Conservation (phyloP, 2,113 vertebrate species). For the Zapornia atra region DNA sequence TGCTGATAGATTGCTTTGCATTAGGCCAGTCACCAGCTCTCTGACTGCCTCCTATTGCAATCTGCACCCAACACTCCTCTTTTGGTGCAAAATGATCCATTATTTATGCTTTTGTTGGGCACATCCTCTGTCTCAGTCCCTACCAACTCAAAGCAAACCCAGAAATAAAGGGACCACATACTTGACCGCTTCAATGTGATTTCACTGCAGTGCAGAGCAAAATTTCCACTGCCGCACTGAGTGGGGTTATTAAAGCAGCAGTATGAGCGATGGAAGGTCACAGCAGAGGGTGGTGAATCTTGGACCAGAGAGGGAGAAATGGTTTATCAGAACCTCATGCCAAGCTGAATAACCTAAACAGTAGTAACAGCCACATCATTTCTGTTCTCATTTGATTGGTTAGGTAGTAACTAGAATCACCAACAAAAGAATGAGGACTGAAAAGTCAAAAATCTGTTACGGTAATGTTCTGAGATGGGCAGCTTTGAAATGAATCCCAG, state of each 20-base stretch:
- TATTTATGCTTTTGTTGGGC: neutral
- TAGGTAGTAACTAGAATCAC: neutral
- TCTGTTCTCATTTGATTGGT: neutral
- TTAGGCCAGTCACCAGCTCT: neutral
- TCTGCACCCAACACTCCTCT: neutral
- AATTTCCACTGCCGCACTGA: constrained; percentile 1
- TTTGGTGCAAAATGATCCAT: neutral
- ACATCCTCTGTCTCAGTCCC: neutral
- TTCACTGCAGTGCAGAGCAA: constrained; percentile 26
- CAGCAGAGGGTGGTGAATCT: neutral
- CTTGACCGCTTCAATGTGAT: neutral
- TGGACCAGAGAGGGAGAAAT: neutral
- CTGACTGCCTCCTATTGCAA: neutral
- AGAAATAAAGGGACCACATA: neutral
- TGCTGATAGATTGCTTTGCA: neutral
- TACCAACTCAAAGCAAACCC: neutral
- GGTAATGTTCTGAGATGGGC: neutral
- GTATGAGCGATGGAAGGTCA: constrained; percentile 17
- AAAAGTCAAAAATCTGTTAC: neutral
- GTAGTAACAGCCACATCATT: neutral
- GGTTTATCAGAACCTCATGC: neutral
- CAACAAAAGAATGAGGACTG: neutral
- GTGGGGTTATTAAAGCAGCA: neutral
- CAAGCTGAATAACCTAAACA: neutral
- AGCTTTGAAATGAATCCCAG: neutral